Evolutionary conservation across 2,888 invertebrate species (phyloP).

Genomic region (Hylaea fasciaria): DNA sequence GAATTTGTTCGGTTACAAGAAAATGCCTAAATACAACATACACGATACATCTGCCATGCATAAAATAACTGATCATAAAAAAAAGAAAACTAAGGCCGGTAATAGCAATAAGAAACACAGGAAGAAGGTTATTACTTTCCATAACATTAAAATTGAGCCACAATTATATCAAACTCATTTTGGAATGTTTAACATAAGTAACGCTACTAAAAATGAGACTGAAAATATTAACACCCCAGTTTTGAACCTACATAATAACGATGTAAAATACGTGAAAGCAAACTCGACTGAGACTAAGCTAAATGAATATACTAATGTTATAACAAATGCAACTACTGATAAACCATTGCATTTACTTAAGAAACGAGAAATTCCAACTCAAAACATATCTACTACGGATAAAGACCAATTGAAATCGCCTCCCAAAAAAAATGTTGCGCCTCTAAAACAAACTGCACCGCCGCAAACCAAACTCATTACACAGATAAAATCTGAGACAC

Average conservation of each 20-base stretch:
- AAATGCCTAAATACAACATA: conserved; percentile 51
- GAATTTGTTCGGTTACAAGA: conserved; percentile 61
- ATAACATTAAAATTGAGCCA: conserved; percentile 63
- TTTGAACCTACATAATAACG: conserved; percentile 35
- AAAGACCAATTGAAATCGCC: not conserved
- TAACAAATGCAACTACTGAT: conserved; percentile 48
- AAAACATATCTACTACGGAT: conserved; percentile 6
- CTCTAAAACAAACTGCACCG: conserved; percentile 1
- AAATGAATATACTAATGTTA: conserved; percentile 44
- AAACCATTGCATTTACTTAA: conserved; percentile 46
- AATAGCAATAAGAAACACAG: conserved; percentile 68
- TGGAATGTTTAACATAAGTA: conserved; percentile 45
- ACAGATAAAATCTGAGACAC: conserved; percentile 1
- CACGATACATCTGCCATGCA: conserved; percentile 50
- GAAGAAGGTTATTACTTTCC: conserved; percentile 68
- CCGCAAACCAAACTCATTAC: conserved; percentile 2
- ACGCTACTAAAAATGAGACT: conserved; percentile 42
- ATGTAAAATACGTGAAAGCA: conserved; percentile 30
- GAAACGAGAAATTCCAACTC: conserved; percentile 54
- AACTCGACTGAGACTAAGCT: conserved; percentile 44
- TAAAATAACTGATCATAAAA: conserved; percentile 73
- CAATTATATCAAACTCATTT: conserved; percentile 49
- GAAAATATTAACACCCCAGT: conserved; percentile 35
- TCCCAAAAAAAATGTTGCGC: too few species aligned
- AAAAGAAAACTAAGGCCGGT: conserved; percentile 65